Evolutionary conservation across 2,888 invertebrate genomes (phyloP).

Genomic region (Muschampia plurimacula): DNA sequence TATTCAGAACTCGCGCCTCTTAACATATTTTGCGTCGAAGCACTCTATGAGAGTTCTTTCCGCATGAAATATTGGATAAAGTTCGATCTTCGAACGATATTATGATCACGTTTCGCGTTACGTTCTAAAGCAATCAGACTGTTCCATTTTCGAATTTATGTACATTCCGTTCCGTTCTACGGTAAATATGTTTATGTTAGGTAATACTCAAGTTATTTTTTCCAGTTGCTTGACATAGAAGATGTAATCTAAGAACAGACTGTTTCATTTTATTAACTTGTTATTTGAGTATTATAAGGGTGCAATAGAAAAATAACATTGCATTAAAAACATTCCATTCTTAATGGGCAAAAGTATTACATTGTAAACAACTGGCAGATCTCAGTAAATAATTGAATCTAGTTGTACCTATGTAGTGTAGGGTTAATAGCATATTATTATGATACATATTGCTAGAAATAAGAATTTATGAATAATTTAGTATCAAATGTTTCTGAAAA

Average conservation of each 20-base stretch:
- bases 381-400: too few relatives aligned
- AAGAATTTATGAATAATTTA: too few relatives aligned
- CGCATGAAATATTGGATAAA: conserved; percentile 42
- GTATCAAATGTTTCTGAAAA: too few relatives aligned
- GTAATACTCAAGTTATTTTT: conserved; percentile 9
- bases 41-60: conserved; percentile 38
- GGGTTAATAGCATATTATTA: too few relatives aligned
- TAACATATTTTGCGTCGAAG: conserved; percentile 35
- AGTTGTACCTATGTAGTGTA: too few relatives aligned
- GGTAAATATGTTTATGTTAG: conserved; percentile 24
- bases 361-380: too few relatives aligned
- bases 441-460: too few relatives aligned
- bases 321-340: too few relatives aligned
- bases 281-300: background rate
- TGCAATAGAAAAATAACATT: too few relatives aligned
- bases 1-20: conserved; percentile 13
- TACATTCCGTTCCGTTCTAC: conserved; percentile 16
- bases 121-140: conserved; percentile 39
- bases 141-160: conserved; percentile 29
- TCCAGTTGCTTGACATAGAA: conserved; percentile 1
- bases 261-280: background rate
- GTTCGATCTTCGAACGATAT: conserved; percentile 42
- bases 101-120: conserved; percentile 34
- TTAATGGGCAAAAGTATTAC: too few relatives aligned
- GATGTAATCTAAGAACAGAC: background rate